Evolutionary conservation across 2,797 vertebrate genomes (phyloP), one percentile per base, ranked within the genome.

Genomic region (Remorina albescens): DNA sequence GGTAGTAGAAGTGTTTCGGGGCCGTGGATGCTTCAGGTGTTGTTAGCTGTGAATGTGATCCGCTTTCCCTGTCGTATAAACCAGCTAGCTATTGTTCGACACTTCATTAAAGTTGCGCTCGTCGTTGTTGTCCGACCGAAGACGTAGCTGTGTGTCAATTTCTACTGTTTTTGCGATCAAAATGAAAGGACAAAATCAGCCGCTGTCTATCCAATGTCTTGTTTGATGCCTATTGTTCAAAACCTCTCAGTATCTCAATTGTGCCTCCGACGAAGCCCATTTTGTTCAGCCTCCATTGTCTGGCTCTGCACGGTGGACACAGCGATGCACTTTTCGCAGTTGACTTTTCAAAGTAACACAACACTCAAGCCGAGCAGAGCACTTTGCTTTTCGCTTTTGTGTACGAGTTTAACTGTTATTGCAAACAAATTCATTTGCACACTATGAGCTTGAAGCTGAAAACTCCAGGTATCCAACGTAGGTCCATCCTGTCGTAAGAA

Each of bases 51-150:
- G 32, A 60, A 53, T 56, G 67, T 9, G 12, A 62, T 72, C 15
- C 6, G 8, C 41, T 68, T 59, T 25, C 44, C 12, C 25, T 42
- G 81, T 79, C 30, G 67, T 54, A 42, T 4, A 49, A 28, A 55
- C 28, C 72, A 55, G 85, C 82, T 87, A 88, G 89, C 91, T 63
- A 92, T 92, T 92, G 91, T 92, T 93, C 86, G 56, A 64, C 61
- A 86, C 88, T 83, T 82, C 36, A 76, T 80, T 68, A 82, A 92
- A 91, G 89, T 92, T 93, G 72, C 71, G 64, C 76, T 72, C 51
- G 80, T 68, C 82, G 65, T 54, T 39, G 75, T 58, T 37, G 69
- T 54, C 62, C 61, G 4, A 81, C 39, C 4, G 10, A 25, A 71
- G 51, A 62, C 42, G n/a, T 3, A 19, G 16, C 42, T 36, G 54